phyloP scores from a whole-genome alignment of 2,888 invertebrate species.

The Desoria tigrina region DNA sequence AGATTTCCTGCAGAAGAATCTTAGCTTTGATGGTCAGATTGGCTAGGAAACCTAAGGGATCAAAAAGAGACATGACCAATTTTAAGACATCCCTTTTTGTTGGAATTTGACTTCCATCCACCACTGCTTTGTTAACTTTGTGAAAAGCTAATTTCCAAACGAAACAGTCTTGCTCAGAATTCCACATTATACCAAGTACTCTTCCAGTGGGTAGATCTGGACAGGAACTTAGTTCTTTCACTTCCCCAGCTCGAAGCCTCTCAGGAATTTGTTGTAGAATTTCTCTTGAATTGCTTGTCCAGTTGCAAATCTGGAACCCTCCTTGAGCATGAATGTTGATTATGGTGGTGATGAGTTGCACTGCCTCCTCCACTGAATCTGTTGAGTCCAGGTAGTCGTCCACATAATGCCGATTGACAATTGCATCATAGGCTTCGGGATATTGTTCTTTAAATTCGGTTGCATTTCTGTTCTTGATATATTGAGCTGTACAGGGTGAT shows the following conservation, averaged over 20 bases:
- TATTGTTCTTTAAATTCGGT: not conserved
- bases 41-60: conserved; percentile 54
- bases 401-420: not conserved
- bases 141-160: conserved; percentile 14
- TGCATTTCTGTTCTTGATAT: conserved; percentile 5
- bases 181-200: conserved; percentile 30
- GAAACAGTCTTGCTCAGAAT: conserved; percentile 20
- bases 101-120: conserved; percentile 18
- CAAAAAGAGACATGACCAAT: conserved; percentile 53
- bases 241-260: no score
- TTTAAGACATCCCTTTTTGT: conserved; percentile 55
- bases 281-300: conserved; percentile 11
- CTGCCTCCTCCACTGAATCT: conserved; percentile 13
- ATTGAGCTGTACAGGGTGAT: conserved; percentile 2
- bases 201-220: conserved; percentile 14
- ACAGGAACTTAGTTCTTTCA: not conserved
- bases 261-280: no score
- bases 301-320: conserved; percentile 24
- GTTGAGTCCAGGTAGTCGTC: conserved; percentile 16
- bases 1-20: conserved; percentile 53
- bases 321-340: conserved; percentile 16
- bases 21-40: conserved; percentile 51
- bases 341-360: conserved; percentile 14
- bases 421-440: not conserved
- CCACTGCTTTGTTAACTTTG: conserved; percentile 3